These are phyloP conservation scores for Amblyornis subalaris DNA, from an alignment of 2,113 vertebrate genomes.

Conservation along the genomic window DNA sequence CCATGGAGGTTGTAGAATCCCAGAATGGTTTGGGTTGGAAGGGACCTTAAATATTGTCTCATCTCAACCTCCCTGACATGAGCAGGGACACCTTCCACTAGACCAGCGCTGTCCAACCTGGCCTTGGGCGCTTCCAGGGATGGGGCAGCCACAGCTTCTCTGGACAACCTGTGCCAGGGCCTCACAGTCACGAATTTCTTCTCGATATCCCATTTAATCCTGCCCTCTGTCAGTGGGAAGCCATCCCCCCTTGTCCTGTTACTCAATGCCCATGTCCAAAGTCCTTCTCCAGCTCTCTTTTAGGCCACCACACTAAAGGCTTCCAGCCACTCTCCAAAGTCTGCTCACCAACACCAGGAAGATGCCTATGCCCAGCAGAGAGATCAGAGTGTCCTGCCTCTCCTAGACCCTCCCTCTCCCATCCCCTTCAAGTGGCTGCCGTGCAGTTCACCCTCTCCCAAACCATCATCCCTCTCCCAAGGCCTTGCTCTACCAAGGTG, in stretches of 20 bases:
- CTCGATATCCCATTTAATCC: background rate
- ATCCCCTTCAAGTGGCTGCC: background rate
- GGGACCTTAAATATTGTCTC: background rate
- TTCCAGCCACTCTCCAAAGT: background rate
- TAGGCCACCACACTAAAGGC: background rate
- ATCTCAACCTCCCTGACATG: background rate
- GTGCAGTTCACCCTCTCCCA: background rate
- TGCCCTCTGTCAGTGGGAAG: background rate
- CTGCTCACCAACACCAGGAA: background rate
- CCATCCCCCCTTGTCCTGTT: background rate
- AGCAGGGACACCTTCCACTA: background rate
- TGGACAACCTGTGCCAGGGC: background rate
- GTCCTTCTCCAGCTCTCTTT: background rate
- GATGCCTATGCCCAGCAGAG: background rate
- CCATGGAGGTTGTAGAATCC: background rate
- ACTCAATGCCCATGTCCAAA: background rate
- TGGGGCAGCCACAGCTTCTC: background rate
- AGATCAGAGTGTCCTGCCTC: background rate
- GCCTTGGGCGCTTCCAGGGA: background rate
- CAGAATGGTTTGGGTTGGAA: background rate
- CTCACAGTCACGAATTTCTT: background rate
- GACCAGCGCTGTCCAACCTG: fast-evolving
- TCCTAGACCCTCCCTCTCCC: background rate
- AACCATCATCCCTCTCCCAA: background rate
- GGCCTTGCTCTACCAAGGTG: fast-evolving